A percentile compares a stretch with the other conserved stretches of the same genome.
Evolutionary conservation across 2,113 vertebrate species (phyloP).

Genomic region (Brienomyrus brachyistius): DNA sequence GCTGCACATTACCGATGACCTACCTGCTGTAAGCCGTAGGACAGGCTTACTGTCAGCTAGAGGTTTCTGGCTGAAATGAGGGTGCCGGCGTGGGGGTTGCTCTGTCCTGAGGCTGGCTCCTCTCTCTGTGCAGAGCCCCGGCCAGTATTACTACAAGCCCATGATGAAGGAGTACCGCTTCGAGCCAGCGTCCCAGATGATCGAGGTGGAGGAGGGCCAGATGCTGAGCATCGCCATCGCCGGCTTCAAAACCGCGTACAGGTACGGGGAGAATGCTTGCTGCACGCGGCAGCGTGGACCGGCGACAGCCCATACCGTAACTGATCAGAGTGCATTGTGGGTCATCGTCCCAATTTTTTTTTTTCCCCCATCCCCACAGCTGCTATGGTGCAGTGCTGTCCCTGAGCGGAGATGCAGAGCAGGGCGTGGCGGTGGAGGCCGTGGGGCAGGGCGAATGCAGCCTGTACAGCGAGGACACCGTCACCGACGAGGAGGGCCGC

Average conservation of each 20-base stretch:
- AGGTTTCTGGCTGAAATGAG: not conserved
- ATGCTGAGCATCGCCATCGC: conserved; percentile 80
- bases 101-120: not conserved
- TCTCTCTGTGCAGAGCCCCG: conserved; percentile 76
- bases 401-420: conserved; percentile 87
- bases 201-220: conserved; percentile 89
- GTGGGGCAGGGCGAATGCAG: conserved; percentile 81
- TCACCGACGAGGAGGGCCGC: conserved; percentile 88
- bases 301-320: not conserved
- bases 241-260: conserved; percentile 86
- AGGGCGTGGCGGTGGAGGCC: conserved; percentile 85
- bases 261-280: conserved; percentile 39
- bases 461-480: conserved; percentile 87
- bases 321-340: not conserved
- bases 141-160: conserved; percentile 97
- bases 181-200: conserved; percentile 93
- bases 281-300: not conserved
- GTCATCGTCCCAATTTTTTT: not conserved
- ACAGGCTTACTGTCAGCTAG: not conserved
- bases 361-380: conserved; percentile 47
- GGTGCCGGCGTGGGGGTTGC: not conserved
- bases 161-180: conserved; percentile 99
- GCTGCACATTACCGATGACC: not conserved
- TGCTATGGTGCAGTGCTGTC: conserved; percentile 89
- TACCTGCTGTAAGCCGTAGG: not conserved